Base-by-base conservation (phyloP, 2,797 vertebrate genomes). In the Micromesistius poutassou region DNA sequence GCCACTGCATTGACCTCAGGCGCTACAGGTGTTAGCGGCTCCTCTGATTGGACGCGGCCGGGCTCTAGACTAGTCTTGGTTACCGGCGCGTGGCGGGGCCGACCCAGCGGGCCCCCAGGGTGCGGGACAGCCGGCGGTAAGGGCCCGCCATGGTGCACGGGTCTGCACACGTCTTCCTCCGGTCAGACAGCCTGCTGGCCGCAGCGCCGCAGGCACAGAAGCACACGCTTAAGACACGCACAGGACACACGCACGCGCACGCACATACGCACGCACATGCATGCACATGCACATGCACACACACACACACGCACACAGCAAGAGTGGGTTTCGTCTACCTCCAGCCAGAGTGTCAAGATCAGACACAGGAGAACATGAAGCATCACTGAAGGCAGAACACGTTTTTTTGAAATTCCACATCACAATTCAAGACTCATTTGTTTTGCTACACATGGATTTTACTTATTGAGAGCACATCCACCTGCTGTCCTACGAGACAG, bases 91-190 rank as follows among this genome's bases (percentile, higher is more conserved):
- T 1, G 4, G 55, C 19, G 22, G 62, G 82, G 83, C 87, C 91
- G 90, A 94, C 93, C 91, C 91, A 94, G 93, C 93, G 88, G 82
- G 93, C 94, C 31, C 89, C 86, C 2, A 94, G 73, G 22, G 89
- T 90, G 89, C 89, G 89, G 87, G 92, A 92, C 82, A 91, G 87
- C 80, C 92, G 91, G 91, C 85, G 92, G 79, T 90, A 91, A 5
- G 91, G 88, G 85, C 73, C 19, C 3, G 19, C 87, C 85, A 88
- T 74, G 74, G 81, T 62, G 81, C 35, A 82, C 72, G 92, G 81
- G 40, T 93, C 92, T 83, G 93, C 90, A 88, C 92, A 94, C 89
- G 91, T 92, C 42, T 83, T 83, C 88, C 91, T 93, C 86, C 93
- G 94, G 81, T 91, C 91, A 88, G 87, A 92, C 77, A 91, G 82